Evolutionary conservation across 2,797 vertebrate species (phyloP), one percentile per base, ranked within the genome.

Genomic region (Darevskia mixta): DNA sequence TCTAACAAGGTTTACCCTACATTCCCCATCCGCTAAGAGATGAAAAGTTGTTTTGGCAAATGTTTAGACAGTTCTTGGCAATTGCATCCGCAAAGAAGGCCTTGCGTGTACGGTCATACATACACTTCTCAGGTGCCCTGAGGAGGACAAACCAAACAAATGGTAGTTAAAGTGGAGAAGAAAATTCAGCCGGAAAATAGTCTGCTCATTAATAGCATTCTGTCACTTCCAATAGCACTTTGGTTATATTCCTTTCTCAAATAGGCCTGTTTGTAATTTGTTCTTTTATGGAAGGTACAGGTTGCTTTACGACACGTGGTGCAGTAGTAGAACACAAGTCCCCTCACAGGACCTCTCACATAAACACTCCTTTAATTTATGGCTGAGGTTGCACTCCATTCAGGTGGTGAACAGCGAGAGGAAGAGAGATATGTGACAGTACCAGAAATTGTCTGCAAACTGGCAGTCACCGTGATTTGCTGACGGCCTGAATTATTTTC

Each of bases 401-500:
- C 95, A 96, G 91, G 95, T 95, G 92, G 94, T 91, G 96, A 96
- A 96, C 79, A 96, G 93, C 88, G 91, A 95, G 93, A 49, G 90
- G 92, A 92, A 95, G 95, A 95, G 91, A 95, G 95, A 96, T 89
- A 94, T 95, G 95, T 95, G 95, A 88, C 82, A 95, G 93, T 90
- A 94, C 92, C 76, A 94, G 95, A 95, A 95, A 95, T 91, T 93
- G 90, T 95, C 11, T 49, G 49, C 49, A 49, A 89, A 95, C 94
- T 96, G 96, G 95, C 95, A 96, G 93, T 71, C 88, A n/a, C 86
- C 27, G 90, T 75, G 92, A 94, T 95, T 96, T 94, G 90, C 93
- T 95, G 94, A 97, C 93, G 95, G 95, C 84, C 91, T 10, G 75
- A 94, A 96, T 97, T 95, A 95, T 92, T 95, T 95, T 94, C 95